These are phyloP conservation scores for Campylomormyrus numenius DNA, from an alignment of 2,113 vertebrate genomes.

Conservation along the genomic window DNA sequence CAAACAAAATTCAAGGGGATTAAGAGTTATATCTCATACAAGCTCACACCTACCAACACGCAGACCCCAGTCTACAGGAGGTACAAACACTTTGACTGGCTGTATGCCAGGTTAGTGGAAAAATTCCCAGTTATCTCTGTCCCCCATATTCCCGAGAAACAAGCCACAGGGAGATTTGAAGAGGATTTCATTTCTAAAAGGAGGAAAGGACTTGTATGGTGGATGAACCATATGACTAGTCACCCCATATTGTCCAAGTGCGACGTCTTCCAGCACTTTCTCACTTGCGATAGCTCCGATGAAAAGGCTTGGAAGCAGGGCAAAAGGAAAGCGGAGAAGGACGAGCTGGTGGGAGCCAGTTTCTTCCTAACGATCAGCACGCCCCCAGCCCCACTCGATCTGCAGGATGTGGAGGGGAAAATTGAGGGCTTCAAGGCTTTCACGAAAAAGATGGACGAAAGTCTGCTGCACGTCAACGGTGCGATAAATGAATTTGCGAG, in stretches of 20 bases:
- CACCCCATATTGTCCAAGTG: slow-evolving; percentile 87
- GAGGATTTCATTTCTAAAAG: slow-evolving; percentile 97
- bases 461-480: slow-evolving; percentile 79
- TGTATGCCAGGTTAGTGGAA: slow-evolving; percentile 82
- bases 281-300: slow-evolving; percentile 74
- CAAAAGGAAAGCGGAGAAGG: slow-evolving; percentile 89
- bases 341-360: slow-evolving; percentile 88
- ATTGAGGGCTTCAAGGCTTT: slow-evolving; percentile 89
- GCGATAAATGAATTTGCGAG: slow-evolving; percentile 85
- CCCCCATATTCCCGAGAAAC: slow-evolving; percentile 91
- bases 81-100: slow-evolving; percentile 98
- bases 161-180: slow-evolving; percentile 91
- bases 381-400: slow-evolving; percentile 71
- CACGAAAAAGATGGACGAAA: slow-evolving; percentile 93
- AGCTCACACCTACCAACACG: slow-evolving; percentile 84
- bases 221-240: slow-evolving; percentile 98
- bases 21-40: slow-evolving; percentile 97
- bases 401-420: slow-evolving; percentile 88
- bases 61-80: slow-evolving; percentile 82
- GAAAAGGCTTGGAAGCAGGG: slow-evolving; percentile 96
- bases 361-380: slow-evolving; percentile 91
- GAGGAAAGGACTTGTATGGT: slow-evolving; percentile 88
- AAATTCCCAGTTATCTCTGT: slow-evolving; percentile 94
- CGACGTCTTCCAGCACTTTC: slow-evolving; percentile 91
- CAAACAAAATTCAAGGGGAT: slow-evolving; percentile 99